Base-by-base conservation (phyloP, 2,888 invertebrate genomes). In the Epiblema foenella region DNA sequence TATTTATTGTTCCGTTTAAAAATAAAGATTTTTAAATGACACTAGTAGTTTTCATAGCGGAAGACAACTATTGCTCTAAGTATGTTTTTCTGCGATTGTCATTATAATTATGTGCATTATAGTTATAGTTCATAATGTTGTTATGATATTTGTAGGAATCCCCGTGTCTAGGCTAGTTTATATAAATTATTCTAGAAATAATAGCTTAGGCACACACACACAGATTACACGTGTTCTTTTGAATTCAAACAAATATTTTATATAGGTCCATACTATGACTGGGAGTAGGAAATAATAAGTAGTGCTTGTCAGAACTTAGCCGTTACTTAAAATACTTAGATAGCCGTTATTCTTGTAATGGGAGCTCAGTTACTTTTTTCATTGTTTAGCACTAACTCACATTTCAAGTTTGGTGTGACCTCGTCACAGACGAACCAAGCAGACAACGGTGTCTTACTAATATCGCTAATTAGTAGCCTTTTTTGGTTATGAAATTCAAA, bases 41-140 rank as follows among this genome's bases (percentile, higher is more conserved):
- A 9, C 2, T 76, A 76, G 37, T 72, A 49, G 66, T 11, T 76
- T 76, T 29, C 29, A n/a, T n/a, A 39, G 17, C 65, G 65, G 65
- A 64, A 64, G 51, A 24, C 52, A 8, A 52, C 37, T 11, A 42
- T 65, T 56, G 54, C 17, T n/a, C 8, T 46, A 10, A 46, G 46
- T 24, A 9, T 15, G 5, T 24, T 54, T 54, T 24, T 10, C 58
- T 39, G 15, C 42, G n/a, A 24, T 42, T 42, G 9, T 8, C 58
- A 20, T 39, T 46, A 24, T 17, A 60, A 60, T 24, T 9, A 37
- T 37, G 58, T 58, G 24, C 33, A 39, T 58, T 58, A 37, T 58
- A 11, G 17, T 37, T 37, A 1, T 4, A 24, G 24, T n/a, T n/a
- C 7, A 57, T 17, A 37, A 24, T 46, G 60, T 46, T 60, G 20